phyloP scores from a whole-genome alignment of 1,140 invertebrate genomes.

The Palaemon carinicauda region DNA sequence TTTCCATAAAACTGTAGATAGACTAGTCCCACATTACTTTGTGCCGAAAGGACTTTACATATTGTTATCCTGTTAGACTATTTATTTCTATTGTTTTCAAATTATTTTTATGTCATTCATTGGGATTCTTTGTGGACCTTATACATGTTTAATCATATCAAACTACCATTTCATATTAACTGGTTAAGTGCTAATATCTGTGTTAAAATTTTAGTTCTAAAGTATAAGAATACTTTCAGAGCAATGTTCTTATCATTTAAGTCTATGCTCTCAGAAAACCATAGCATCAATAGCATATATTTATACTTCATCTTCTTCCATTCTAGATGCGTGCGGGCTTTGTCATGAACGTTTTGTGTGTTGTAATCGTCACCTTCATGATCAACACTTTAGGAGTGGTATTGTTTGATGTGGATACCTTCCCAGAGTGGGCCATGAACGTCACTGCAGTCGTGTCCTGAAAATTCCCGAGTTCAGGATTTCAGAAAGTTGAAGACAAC shows the following conservation, averaged over 20 bases:
- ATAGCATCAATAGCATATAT: too few relatives aligned
- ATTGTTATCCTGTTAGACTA: too few relatives aligned
- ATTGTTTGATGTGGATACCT: slow-evolving; percentile 34
- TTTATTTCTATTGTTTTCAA: too few relatives aligned
- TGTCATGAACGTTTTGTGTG: slow-evolving; percentile 31
- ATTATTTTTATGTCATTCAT: too few relatives aligned
- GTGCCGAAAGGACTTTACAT: too few relatives aligned
- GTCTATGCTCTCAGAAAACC: neutral
- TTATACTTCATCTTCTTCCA: neutral
- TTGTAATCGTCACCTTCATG: slow-evolving; percentile 5
- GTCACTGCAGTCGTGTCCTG: too few relatives aligned
- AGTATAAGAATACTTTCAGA: neutral
- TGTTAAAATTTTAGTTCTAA: neutral
- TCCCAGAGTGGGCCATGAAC: slow-evolving; percentile 13
- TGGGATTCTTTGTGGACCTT: too few relatives aligned
- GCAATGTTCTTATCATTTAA: neutral
- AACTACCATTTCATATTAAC: neutral
- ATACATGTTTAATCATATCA: too few relatives aligned
- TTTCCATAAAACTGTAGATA: neutral
- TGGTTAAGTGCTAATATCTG: neutral
- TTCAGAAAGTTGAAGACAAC: too few relatives aligned
- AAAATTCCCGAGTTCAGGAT: too few relatives aligned
- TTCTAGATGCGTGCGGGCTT: slow-evolving; percentile 64
- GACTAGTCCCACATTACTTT: too few relatives aligned
- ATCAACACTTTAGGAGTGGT: slow-evolving; percentile 40